Evolutionary conservation across 2,888 invertebrate genomes (phyloP), one percentile per base, ranked within the genome.

Genomic region (Serrognathus titanus): DNA sequence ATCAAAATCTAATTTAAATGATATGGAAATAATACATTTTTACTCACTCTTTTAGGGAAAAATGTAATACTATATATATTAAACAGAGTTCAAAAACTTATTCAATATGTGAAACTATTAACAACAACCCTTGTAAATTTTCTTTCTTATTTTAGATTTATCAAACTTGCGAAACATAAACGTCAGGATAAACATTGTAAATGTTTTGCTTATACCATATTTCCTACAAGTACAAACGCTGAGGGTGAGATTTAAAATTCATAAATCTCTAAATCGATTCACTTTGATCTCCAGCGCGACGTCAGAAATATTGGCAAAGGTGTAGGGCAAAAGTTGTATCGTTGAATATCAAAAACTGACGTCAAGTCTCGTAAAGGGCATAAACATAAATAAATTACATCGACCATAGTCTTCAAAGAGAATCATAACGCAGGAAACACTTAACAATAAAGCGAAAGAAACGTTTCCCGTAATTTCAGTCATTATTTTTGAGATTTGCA

Each of bases 221-320:
- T 43, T 20, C 16, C 5, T 43, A 11, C 20, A 16, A 16, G 12
- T 11, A 43, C 9, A 20, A 43, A 43, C 10, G 43, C 16, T 20
- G 20, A 20, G 20, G 43, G 43, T 43, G 43, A 45, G 45, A 54
- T 54, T 54, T 54, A 48, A 54, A 54, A 54, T 54, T 54, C 54
- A 54, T 54, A 54, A 54, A 54, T 54, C 54, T 43, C 43, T 10
- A 43, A 49, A 54, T 54, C 54, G 54, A 54, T 54, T 54, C 54
- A 20, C 54, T 54, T 54, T 54, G 54, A 54, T 54, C 54, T 54
- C 16, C 41, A 20, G 41, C 24, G 37, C 16, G 43, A 45, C 38
- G 36, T 20, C 10, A 43, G 43, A 43, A 43, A 43, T 43, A 43
- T 43, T 43, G 43, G 20, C 20, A 43, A 43, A 43, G 13, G 43